A percentile compares a stretch with the other conserved stretches of the same genome.
Conservation (phyloP, 2,113 vertebrate genomes). For the Prochilodus magdalenae region DNA sequence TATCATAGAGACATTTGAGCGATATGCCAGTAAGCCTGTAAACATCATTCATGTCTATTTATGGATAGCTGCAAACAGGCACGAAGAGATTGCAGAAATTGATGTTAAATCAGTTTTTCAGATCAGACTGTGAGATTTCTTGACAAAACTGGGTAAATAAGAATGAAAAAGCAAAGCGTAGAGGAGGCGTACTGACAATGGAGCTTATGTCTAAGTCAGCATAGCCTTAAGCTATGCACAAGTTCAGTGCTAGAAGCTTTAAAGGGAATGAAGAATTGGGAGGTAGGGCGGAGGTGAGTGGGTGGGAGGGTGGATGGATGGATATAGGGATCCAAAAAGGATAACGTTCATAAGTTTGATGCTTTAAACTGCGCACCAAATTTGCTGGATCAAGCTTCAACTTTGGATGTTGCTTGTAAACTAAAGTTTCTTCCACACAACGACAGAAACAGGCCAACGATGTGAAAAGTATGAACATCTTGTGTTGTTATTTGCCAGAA, state of each 20-base stretch:
- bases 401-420: background rate
- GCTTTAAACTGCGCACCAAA: background rate
- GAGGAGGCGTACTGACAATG: background rate
- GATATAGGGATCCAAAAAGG: background rate
- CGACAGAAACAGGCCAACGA: too few relatives aligned
- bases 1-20: background rate
- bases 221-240: background rate
- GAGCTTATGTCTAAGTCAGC: background rate
- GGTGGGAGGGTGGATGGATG: background rate
- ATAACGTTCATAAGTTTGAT: background rate
- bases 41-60: conserved; percentile 11
- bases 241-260: background rate
- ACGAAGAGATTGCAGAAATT: background rate
- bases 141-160: background rate
- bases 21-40: background rate
- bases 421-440: background rate
- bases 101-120: background rate
- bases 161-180: background rate
- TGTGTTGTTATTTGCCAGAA: background rate
- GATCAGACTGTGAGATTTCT: background rate
- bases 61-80: background rate
- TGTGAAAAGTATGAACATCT: too few relatives aligned
- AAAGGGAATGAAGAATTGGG: background rate
- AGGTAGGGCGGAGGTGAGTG: background rate
- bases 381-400: background rate